A percentile compares a stretch with the other conserved stretches of the same genome.
Evolutionary conservation across 2,113 vertebrate genomes (phyloP).

Genomic region (Chinchilla lanigera): DNA sequence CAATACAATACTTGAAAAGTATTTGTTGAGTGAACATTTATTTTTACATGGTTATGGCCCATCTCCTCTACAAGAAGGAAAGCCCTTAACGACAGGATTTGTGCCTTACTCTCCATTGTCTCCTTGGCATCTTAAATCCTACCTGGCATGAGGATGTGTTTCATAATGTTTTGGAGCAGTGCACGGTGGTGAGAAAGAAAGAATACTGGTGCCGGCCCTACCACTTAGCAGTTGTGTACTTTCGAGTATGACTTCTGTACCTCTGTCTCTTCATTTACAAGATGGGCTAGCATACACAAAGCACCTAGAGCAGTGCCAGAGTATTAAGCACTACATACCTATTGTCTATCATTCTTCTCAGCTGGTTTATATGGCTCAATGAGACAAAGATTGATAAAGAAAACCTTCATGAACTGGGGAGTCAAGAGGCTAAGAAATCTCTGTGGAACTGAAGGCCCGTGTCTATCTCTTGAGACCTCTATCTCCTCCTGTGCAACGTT

Average conservation of each 20-base stretch:
- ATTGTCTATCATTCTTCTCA: background rate
- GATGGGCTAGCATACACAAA: background rate
- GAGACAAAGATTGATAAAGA: background rate
- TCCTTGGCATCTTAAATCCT: background rate
- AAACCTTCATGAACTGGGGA: background rate
- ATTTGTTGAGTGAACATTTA: background rate
- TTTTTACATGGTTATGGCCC: background rate
- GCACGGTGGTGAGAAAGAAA: background rate
- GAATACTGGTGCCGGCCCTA: background rate
- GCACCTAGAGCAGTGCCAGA: background rate
- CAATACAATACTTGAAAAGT: background rate
- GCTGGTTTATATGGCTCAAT: background rate
- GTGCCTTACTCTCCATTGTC: background rate
- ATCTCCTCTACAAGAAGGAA: background rate
- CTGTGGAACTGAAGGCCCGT: background rate
- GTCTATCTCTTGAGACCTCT: background rate
- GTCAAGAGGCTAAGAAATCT: background rate
- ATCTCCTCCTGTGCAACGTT: background rate
- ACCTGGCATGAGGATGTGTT: background rate
- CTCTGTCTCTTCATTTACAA: background rate
- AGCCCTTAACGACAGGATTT: background rate
- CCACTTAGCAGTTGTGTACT: background rate
- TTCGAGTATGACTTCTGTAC: background rate
- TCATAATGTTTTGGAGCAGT: background rate
- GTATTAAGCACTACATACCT: background rate